These are phyloP conservation scores for Porites divaricata DNA, from an alignment of 92 coral and sea anemone genomes.

Conservation along the genomic window DNA sequence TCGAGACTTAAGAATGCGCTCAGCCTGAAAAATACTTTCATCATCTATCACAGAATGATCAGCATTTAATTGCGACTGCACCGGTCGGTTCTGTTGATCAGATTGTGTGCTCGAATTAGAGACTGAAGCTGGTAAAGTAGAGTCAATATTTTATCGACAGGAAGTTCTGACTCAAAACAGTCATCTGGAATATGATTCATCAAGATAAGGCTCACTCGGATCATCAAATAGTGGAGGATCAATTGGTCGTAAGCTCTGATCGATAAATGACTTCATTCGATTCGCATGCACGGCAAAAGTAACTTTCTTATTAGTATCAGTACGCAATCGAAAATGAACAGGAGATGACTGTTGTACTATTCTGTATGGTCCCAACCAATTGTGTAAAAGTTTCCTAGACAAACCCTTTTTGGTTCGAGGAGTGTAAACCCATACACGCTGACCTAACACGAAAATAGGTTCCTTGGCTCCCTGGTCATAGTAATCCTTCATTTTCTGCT, in stretches of 20 bases:
- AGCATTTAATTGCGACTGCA: neutral
- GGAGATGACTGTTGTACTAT: slow-evolving; percentile 2
- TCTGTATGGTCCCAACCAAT: slow-evolving; percentile 31
- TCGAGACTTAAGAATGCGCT: too few species aligned
- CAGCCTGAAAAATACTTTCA: neutral
- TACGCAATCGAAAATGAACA: slow-evolving; percentile 18
- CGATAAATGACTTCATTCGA: slow-evolving; percentile 32
- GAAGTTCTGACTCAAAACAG: neutral
- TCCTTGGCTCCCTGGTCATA: slow-evolving; percentile 33
- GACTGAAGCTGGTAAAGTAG: neutral
- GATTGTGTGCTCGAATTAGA: neutral
- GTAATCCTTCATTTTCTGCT: slow-evolving; percentile 54
- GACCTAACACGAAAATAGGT: slow-evolving; percentile 35
- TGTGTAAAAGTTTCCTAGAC: neutral
- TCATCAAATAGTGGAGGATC: slow-evolving; percentile 17
- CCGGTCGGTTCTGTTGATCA: too few species aligned
- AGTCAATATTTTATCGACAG: neutral
- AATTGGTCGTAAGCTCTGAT: slow-evolving; percentile 15
- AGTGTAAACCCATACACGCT: slow-evolving; percentile 32
- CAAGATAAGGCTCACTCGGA: neutral
- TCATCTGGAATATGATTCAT: slow-evolving; percentile 15
- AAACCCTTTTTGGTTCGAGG: slow-evolving; percentile 43
- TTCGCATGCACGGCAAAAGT: neutral
- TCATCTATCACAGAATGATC: neutral
- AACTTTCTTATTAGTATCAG: neutral